Evolutionary conservation across 2,113 vertebrate species (phyloP), one percentile per base, ranked within the genome.

Genomic region (Gobiocypris rarus): DNA sequence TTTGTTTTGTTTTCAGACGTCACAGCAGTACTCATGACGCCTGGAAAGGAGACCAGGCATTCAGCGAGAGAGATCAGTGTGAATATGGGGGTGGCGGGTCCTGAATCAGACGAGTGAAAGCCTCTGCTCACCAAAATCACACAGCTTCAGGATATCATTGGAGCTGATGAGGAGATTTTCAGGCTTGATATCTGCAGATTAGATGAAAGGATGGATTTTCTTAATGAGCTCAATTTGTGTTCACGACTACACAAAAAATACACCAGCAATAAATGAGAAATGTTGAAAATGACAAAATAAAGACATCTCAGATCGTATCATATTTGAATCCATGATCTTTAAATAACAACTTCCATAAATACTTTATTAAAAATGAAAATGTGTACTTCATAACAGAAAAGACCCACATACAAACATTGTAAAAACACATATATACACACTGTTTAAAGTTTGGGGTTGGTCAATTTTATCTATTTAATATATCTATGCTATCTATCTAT

Each of bases 81-180:
- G 81, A 86, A 61, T 83, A 31, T 79, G 83, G 75, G 75, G 59
- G 81, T 74, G 34, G 34, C 8, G 71, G 75, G 69, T 83, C 85
- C 41, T 45, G 69, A 71, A 80, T 77, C 75, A 75, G 75, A 28
- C 24, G 75, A 84, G 59, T 26, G 41, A 31, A 59, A 56, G 82
- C 45, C 79, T 58, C 22, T n/a, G 90, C 97, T 98, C 93, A 98
- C 98, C 98, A 24, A 99, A 99, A 90, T 99, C 98, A 83, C 98
- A 99, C 31, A 99, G 91, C 93, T 99, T 99, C 89, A 99, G 95
- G 92, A 99, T 93, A 87, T 99, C 98, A 88, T 96, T 96, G 75
- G 97, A 95, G 93, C 98, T 98, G 95, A 99, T 99, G 92, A 99
- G 95, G 71, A 99, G 97, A 93, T 99, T 99, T 92, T 99, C 98